These are phyloP conservation scores for Dasyprocta punctata DNA, from an alignment of 2,113 vertebrate genomes.

Conservation along the genomic window DNA sequence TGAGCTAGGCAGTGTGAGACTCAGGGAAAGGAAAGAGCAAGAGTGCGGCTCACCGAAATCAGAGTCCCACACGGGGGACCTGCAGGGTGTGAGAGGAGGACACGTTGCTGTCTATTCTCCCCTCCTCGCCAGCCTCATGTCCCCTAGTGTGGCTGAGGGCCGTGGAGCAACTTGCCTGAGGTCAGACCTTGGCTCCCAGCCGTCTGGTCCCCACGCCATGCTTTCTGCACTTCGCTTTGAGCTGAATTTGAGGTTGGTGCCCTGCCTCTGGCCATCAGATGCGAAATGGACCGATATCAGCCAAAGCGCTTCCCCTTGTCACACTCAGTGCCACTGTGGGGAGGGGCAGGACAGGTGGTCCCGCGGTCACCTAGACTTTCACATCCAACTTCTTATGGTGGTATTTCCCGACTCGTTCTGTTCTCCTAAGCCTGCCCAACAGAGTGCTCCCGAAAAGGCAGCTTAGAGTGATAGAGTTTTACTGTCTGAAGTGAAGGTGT, in stretches of 20 bases:
- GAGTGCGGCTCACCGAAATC: rapidly evolving
- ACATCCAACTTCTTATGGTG: too few species aligned
- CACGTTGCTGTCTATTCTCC: rapidly evolving
- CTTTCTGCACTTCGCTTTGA: neutral
- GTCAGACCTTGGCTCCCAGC: neutral
- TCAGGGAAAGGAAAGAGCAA: neutral
- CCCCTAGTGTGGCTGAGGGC: neutral
- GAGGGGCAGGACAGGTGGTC: rapidly evolving
- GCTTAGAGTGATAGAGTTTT: too few species aligned
- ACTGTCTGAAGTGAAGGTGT: neutral
- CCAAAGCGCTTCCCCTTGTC: neutral
- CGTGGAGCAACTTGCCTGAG: neutral
- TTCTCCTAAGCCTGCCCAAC: neutral
- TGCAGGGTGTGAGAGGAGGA: neutral
- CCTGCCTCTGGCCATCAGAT: neutral
- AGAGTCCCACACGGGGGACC: neutral
- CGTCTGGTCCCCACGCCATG: neutral
- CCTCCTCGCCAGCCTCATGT: neutral
- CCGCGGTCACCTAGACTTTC: too few species aligned
- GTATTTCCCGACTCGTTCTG: rapidly evolving
- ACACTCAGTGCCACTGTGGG: neutral
- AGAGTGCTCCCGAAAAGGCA: rapidly evolving
- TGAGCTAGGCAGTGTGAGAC: neutral
- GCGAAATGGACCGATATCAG: neutral
- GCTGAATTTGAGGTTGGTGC: neutral